Evolutionary conservation across 2,888 invertebrate genomes (phyloP).

Genomic region (Subacronicta megacephala): DNA sequence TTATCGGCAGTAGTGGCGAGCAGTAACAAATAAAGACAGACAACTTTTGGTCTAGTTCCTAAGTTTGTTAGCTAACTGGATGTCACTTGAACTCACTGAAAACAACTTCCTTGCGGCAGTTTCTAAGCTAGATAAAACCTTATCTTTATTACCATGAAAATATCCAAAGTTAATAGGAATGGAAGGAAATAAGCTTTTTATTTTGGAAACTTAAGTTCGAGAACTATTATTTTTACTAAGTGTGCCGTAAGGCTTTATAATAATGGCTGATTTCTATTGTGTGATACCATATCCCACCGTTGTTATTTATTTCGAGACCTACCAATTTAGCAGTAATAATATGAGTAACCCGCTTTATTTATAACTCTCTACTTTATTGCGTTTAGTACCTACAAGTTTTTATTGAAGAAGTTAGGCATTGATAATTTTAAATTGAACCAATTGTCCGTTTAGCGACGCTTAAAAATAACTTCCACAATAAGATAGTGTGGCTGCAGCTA

Average conservation of each 20-base stretch:
- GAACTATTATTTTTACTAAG: too few relatives aligned
- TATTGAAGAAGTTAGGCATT: constrained; percentile 7
- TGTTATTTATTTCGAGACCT: constrained; percentile 1
- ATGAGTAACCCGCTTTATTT: constrained; percentile 12
- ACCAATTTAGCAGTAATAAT: constrained; percentile 5
- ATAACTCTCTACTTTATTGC: constrained; percentile 4
- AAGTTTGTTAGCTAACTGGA: constrained; percentile 22
- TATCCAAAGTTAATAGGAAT: constrained; percentile 12
- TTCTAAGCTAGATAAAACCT: constrained; percentile 28
- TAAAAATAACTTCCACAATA: constrained; percentile 43
- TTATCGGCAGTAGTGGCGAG: constrained; percentile 9
- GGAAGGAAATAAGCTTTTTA: too few relatives aligned
- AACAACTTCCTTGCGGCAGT: constrained; percentile 13
- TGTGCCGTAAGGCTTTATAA: too few relatives aligned
- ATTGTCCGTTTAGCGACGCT: constrained; percentile 33
- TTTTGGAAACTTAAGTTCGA: too few relatives aligned
- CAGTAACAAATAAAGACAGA: not conserved
- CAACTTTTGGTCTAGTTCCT: constrained; percentile 14
- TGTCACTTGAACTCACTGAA: constrained; percentile 28
- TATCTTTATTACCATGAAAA: constrained; percentile 22
- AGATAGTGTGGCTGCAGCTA: constrained; percentile 17
- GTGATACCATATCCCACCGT: not conserved
- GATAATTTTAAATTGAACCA: constrained; percentile 36
- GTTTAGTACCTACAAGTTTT: constrained; percentile 23
- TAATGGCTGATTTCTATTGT: too few relatives aligned